Evolutionary conservation across 2,888 invertebrate genomes (phyloP), one percentile per base, ranked within the genome.

Genomic region (Rambutsinella grinnellia): DNA sequence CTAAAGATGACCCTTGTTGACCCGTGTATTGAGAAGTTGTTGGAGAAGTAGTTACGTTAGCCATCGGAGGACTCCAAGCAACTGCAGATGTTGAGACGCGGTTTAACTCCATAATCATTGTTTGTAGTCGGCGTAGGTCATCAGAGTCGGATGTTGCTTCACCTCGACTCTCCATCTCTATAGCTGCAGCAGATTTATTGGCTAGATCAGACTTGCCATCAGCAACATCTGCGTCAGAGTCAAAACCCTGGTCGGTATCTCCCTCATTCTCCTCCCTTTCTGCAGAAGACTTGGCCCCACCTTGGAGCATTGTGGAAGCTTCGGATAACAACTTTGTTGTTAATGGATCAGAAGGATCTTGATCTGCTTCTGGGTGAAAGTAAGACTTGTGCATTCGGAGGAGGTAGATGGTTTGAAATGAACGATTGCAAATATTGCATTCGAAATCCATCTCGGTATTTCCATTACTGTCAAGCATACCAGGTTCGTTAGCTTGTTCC

Each of bases 101-200:
- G 87, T 94, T 97, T 85, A 95, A 88, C 87, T 94, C 96, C 84
- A 93, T 90, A 84, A 94, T 94, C 95, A 95, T 97, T 21, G 94
- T 94, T 87, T 96, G 95, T 70, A 96, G 87, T 86, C 95, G 95
- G 81, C 94, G 93, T 15, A 96, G 88, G 86, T 95, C 95, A 86
- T 95, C 94, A 82, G 93, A 94, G 63, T 94, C 93, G 23, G 82
- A 81, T 19, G 81, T 81, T 2, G 60, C 80, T 19, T 81, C 82
- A 72, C 85, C 85, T 23, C 79, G 60, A 17, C 47, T 78, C 51
- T 83, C 80, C 36, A 78, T 78, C 19, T 82, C 81, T 2, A 71
- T 63, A 15, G 56, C 51, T 36, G 68, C 79, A 8, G 78, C 67
- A 19, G 28, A 28, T 17, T 51, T 54, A 2, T 58, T 58, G 21